Base-by-base conservation (phyloP, 2,888 invertebrate genomes). In the Xestia c-nigrum region DNA sequence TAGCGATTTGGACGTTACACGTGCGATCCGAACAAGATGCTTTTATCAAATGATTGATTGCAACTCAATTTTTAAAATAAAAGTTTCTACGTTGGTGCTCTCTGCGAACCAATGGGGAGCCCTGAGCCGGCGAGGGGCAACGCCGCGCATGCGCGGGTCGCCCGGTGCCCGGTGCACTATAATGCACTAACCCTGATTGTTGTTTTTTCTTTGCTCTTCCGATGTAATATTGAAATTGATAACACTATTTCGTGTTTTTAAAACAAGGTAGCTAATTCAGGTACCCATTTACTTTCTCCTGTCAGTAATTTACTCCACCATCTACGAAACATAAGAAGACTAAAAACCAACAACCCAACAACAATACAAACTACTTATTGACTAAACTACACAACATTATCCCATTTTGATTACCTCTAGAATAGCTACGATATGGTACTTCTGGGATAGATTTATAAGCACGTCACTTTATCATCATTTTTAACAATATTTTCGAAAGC, bases 391-490 rank as follows among this genome's bases (percentile, higher is more conserved):
- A 68, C 59, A 47, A 79, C 82, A 76, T 75, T 55, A 72, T 67
- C 73, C 71, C 76, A 80, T 80, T 68, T 85, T 67, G 68, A 77
- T 77, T 85, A 88, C 86, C 70, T 85, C 89, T 88, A 88, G 50
- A 84, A 92, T 93, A 94, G 94, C 94, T 95, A 95, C 94, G 95
- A 95, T 95, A 95, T 95, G 95, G 95, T 89, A 90, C 86, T 77
- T 76, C 77, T 74, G 70, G 86, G 89, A 84, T 85, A 88, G 85
- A 87, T 86, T 92, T 90, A 92, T 93, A 95, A 95, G 93, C 95
- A 95, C 87, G 81, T 88, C 90, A 91, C 89, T 87, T 76, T 72
- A 68, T 63, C 12, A 40, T 21, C 1, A 16, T 55, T 40, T 38
- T 52, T 46, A 7, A 6, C 40, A 0, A n/a, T 16, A 10, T 57